Evolutionary conservation across 2,113 vertebrate genomes (phyloP).

Genomic region (Sturnira hondurensis): DNA sequence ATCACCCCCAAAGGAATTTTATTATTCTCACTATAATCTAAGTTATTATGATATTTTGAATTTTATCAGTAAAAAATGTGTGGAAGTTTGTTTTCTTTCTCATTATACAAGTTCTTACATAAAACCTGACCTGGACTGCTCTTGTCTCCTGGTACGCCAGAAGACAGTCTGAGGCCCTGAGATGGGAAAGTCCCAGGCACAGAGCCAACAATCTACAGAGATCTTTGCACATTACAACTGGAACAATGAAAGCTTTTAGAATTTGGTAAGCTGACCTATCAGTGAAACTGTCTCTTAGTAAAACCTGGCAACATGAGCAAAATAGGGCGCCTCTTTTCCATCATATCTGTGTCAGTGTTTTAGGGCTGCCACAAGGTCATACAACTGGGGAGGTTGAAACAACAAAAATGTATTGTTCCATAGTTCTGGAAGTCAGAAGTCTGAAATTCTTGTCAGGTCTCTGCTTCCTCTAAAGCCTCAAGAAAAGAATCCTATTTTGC

Average conservation of each 20-base stretch:
- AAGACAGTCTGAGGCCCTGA: not conserved
- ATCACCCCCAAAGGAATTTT: not conserved
- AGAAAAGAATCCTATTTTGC: not conserved
- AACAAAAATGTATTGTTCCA: not conserved
- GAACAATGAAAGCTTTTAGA: constrained; percentile 14
- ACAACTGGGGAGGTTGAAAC: not conserved
- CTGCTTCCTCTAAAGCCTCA: not conserved
- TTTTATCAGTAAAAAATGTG: not conserved
- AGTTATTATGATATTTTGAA: constrained; percentile 20
- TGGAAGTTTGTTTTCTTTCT: not conserved
- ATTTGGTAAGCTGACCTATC: not conserved
- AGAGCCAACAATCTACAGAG: not conserved
- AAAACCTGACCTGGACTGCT: not conserved
- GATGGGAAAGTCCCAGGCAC: not conserved
- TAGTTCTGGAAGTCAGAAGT: not conserved
- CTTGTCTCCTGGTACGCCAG: not conserved
- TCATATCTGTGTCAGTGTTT: not conserved
- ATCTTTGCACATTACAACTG: not conserved
- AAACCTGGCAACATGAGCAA: not conserved
- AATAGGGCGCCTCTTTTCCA: not conserved
- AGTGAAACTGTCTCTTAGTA: not conserved
- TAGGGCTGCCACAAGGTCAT: not conserved
- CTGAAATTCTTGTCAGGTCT: not conserved
- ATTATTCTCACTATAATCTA: not conserved
- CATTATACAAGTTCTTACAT: not conserved